Conservation (phyloP, 2,888 invertebrate genomes). For the Polymixis lichenea region DNA sequence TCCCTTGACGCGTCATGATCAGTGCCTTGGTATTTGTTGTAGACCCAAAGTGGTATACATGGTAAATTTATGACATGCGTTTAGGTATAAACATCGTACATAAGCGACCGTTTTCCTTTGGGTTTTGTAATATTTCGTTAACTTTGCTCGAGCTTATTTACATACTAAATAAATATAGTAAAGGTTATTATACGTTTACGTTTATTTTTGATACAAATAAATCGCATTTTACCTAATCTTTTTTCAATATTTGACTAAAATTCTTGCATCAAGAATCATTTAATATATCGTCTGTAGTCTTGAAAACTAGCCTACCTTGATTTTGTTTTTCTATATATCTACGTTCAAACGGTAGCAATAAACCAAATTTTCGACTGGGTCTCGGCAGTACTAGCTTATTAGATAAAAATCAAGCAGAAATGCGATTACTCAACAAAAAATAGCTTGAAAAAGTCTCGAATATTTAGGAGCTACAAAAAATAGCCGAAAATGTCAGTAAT, state of each 20-base stretch:
- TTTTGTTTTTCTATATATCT: conserved; percentile 63
- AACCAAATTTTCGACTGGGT: conserved; percentile 40
- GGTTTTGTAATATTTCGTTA: background rate
- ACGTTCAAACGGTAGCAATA: conserved; percentile 27
- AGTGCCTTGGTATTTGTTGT: conserved; percentile 39
- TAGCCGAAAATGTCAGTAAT: conserved; percentile 1
- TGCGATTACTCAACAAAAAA: background rate
- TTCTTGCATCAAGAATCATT: conserved; percentile 32
- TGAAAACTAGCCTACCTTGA: conserved; percentile 67
- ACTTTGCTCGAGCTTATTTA: background rate
- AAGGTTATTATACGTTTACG: background rate
- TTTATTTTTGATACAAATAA: background rate
- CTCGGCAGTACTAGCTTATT: conserved; percentile 2
- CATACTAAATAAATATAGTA: background rate
- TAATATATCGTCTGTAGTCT: conserved; percentile 52
- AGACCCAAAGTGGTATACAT: conserved; percentile 9
- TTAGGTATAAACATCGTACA: background rate
- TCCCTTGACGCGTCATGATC: conserved; percentile 58
- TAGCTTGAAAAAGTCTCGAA: background rate
- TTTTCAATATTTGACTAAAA: conserved; percentile 18
- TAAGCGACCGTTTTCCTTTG: background rate
- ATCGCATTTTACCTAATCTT: background rate
- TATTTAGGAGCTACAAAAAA: conserved; percentile 6
- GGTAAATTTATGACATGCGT: background rate
- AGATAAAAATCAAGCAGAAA: background rate